phyloP scores from a whole-genome alignment of 2,888 invertebrate genomes.

The Macaria notata region DNA sequence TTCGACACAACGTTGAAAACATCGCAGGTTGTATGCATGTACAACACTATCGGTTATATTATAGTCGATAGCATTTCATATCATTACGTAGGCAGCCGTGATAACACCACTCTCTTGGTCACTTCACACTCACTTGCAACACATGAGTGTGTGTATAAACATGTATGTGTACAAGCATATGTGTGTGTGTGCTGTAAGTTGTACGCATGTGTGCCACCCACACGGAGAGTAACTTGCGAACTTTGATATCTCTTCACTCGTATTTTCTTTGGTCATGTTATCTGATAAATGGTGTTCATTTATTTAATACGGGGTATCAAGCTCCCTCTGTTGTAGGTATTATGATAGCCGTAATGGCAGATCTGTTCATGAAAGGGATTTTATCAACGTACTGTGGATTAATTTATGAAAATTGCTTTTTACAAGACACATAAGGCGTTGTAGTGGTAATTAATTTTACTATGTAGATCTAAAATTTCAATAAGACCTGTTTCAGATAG shows the following conservation, averaged over 20 bases:
- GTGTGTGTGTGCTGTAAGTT: conserved; percentile 27
- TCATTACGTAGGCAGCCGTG: conserved; percentile 57
- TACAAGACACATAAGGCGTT: too few relatives aligned
- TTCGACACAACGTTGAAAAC: background rate
- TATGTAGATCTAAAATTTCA: too few relatives aligned
- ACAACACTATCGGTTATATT: conserved; percentile 57
- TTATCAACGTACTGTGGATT: too few relatives aligned
- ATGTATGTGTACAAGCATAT: conserved; percentile 5
- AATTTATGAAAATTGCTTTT: too few relatives aligned
- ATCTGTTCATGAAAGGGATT: conserved; percentile 7
- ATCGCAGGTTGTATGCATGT: conserved; percentile 42
- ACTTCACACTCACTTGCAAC: conserved; percentile 10
- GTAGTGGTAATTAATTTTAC: too few relatives aligned
- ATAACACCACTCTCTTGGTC: conserved; percentile 42
- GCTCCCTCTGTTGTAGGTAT: conserved; percentile 26
- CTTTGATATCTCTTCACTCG: conserved; percentile 64
- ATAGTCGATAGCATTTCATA: conserved; percentile 62
- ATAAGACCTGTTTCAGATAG: too few relatives aligned
- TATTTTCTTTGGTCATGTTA: conserved; percentile 55
- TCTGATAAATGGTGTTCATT: conserved; percentile 56
- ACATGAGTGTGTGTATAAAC: too few relatives aligned
- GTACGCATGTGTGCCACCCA: conserved; percentile 33
- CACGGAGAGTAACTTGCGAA: conserved; percentile 43
- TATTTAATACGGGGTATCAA: conserved; percentile 54
- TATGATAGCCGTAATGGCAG: conserved; percentile 1